phyloP scores from a whole-genome alignment of 2,888 invertebrate species.

The Eilema depressum region DNA sequence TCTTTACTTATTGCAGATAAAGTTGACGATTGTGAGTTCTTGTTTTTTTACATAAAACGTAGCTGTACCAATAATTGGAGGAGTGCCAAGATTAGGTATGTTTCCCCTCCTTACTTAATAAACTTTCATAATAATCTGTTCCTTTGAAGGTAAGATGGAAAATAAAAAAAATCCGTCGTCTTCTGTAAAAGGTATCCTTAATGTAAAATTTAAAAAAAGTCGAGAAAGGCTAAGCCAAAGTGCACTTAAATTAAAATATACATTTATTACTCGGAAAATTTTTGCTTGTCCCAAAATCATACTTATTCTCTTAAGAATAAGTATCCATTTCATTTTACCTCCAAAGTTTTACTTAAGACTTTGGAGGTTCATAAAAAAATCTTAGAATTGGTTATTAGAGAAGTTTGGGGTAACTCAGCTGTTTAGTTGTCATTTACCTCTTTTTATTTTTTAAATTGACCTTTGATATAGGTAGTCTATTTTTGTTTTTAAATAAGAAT shows the following conservation, averaged over 20 bases:
- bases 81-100: too few species aligned
- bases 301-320: background rate
- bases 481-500: too few species aligned
- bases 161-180: constrained; percentile 9
- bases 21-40: too few species aligned
- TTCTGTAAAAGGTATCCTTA: background rate
- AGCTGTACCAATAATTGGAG: too few species aligned
- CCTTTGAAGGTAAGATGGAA: constrained; percentile 4
- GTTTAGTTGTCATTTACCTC: background rate
- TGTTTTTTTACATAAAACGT: too few species aligned
- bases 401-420: background rate
- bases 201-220: constrained; percentile 30
- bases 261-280: background rate
- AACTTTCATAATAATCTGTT: too few species aligned
- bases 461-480: background rate
- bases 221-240: constrained; percentile 31
- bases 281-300: background rate
- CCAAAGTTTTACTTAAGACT: background rate
- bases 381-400: background rate
- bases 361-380: constrained; percentile 13
- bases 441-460: background rate
- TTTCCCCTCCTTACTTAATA: too few species aligned
- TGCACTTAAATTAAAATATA: constrained; percentile 32
- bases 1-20: too few species aligned
- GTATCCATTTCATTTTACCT: too few species aligned